Evolutionary conservation across 2,113 vertebrate genomes (phyloP), one percentile per base, ranked within the genome.

Genomic region (Phylloscopus whistleri): DNA sequence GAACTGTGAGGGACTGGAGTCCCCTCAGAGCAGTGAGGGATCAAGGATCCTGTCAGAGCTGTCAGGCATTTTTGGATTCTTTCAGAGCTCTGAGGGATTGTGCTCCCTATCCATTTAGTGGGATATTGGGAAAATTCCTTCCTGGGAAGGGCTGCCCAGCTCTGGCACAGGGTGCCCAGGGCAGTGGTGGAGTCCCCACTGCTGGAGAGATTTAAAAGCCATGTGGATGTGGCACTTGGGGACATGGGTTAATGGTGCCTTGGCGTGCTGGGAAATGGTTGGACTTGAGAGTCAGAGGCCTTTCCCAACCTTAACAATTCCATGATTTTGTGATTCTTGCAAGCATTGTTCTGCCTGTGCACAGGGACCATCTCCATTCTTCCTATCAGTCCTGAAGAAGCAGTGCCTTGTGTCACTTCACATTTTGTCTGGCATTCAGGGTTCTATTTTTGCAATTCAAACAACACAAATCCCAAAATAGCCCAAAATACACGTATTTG

Each of bases 1-100:
- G 27, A n/a, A 8, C 37, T 5, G 1, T 46, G 13, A 55, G 26
- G 49, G 18, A 74, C 2, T 5, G 4, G 67, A 7, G 9, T 22
- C 19, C 14, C 3, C 24, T 23, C 10, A 4, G 8, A 33, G n/a
- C 41, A 0, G 0, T 22, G 7, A 58, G 14, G 53, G 35, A 33
- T 41, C 28, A 33, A 7, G 30, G 48, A 63, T 78, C 37, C 37
- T n/a, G 13, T 43, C 18, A 10, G 48, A 64, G 48, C 23, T 1
- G 0, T 33, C 15, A 63, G 39, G 31, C 7, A 52, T 24, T 43
- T 43, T 31, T 10, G 56, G 39, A 37, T 63, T 22, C 48, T 53
- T 11, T 37, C 39, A 73, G 39, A 84, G 13, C 22, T 55, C 4
- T 46, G 58, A 39, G n/a, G 28, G 31, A 56, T 22, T 33, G 58